Evolutionary conservation across 2,888 invertebrate species (phyloP).

Genomic region (Macropis europaea): DNA sequence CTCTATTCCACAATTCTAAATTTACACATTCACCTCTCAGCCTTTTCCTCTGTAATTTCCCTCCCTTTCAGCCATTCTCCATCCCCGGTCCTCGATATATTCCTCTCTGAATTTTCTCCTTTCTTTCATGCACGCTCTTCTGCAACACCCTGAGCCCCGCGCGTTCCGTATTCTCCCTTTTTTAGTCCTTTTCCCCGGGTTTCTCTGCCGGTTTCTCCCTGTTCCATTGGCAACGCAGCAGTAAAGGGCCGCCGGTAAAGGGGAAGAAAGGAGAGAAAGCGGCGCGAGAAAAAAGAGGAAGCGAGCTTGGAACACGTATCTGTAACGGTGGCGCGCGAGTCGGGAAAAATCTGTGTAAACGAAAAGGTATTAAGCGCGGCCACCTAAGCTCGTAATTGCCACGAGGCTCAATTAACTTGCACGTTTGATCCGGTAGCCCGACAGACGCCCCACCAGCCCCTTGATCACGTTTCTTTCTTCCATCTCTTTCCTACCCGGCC

Average conservation of each 20-base stretch:
- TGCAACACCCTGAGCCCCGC: not conserved
- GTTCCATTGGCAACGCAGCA: not conserved
- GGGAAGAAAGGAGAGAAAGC: not conserved
- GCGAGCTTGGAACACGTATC: not conserved
- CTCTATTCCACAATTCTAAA: too few relatives aligned
- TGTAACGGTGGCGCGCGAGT: not conserved
- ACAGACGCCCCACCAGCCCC: slow-evolving; percentile 20
- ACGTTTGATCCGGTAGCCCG: slow-evolving; percentile 39
- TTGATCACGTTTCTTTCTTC: slow-evolving; percentile 21
- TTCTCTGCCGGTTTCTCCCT: not conserved
- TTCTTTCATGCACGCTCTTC: not conserved
- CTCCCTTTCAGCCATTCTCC: not conserved
- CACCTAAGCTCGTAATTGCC: slow-evolving; percentile 46
- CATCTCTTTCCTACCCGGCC: not conserved
- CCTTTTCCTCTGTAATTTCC: not conserved
- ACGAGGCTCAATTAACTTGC: slow-evolving; percentile 50
- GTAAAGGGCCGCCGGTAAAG: not conserved
- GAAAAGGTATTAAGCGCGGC: slow-evolving; percentile 47
- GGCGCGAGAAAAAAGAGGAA: not conserved
- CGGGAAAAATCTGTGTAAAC: slow-evolving; percentile 15
- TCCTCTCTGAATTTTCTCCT: slow-evolving; percentile 1
- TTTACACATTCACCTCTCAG: not conserved
- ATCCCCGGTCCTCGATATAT: not conserved
- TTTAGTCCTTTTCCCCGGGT: not conserved
- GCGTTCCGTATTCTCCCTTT: not conserved